Base-by-base conservation (phyloP, 2,797 vertebrate species). In the Lagocephalus sceleratus region DNA sequence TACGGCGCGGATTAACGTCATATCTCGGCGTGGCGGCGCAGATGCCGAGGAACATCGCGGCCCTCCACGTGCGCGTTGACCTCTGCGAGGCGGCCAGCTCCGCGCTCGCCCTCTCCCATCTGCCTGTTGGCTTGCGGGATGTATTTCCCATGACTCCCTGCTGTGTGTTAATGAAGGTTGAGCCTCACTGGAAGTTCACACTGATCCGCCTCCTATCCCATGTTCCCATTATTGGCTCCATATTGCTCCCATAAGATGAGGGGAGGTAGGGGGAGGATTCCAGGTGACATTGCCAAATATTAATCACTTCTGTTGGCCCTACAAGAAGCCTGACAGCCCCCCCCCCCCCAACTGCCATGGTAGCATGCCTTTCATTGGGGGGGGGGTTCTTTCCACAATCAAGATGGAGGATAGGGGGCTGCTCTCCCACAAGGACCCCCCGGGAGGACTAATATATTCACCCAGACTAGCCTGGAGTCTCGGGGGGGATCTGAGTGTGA, bases 101-200 rank as follows among this genome's bases (percentile, higher is more conserved):
- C 19, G 47, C 45, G 54, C 39, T 57, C 43, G 43, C 26, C 10
- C 22, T 53, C 50, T 64, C 54, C 73, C 75, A 75, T 82, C 73
- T 79, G 78, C 65, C 75, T 76, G 77, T 79, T 86, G 82, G 73
- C 79, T 73, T 78, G 66, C 67, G 73, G 73, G 66, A 79, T 60
- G 68, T 71, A 76, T 87, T 89, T 89, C 87, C 84, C 85, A 86
- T 68, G 85, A 59, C 62, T 50, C 40, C 90, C 87, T 79, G 85
- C 88, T 89, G 91, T 78, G 90, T 46, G 45, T 76, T 90, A 87
- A 91, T 88, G 85, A 90, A 91, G 84, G 70, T 66, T 80, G 76
- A 14, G 35, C 83, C 65, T 80, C 75, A 81, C 76, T 83, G 85
- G 73, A 77, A 45, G 66, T 54, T 66, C 44, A 57, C 45, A 29